Conservation (phyloP, 2,797 vertebrate genomes). For the Arctocebus calabarensis region DNA sequence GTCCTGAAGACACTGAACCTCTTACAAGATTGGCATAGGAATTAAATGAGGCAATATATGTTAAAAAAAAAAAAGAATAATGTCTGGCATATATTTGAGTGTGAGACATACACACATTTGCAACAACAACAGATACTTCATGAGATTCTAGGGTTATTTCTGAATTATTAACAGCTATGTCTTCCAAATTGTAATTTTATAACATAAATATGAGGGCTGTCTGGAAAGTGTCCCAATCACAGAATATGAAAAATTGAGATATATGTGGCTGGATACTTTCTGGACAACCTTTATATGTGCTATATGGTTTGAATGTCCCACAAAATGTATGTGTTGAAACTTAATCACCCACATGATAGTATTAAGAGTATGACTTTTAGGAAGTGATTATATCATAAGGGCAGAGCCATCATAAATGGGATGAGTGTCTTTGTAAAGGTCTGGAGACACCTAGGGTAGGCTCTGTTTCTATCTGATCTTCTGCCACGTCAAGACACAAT, state of each 20-base stretch:
- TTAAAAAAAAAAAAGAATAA: neutral
- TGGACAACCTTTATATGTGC: neutral
- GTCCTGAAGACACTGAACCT: neutral
- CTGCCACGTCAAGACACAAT: neutral
- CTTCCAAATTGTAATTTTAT: constrained; percentile 28
- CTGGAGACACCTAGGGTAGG: neutral
- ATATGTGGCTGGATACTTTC: no score
- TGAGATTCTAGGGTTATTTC: neutral
- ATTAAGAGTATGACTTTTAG: neutral
- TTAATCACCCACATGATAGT: neutral
- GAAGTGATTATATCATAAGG: neutral
- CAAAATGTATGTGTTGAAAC: neutral
- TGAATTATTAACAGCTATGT: constrained; percentile 6
- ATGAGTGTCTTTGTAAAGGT: neutral
- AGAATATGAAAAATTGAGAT: no score
- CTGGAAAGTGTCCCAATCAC: no score
- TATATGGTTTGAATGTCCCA: neutral
- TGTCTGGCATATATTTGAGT: neutral
- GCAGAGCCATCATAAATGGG: neutral
- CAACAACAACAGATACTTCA: neutral
- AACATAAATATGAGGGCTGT: neutral
- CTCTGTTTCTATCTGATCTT: neutral
- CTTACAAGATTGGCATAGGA: neutral
- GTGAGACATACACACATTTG: neutral
- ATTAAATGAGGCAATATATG: neutral